phyloP scores from a whole-genome alignment of 2,888 invertebrate species.

The Drosophila quinaria region DNA sequence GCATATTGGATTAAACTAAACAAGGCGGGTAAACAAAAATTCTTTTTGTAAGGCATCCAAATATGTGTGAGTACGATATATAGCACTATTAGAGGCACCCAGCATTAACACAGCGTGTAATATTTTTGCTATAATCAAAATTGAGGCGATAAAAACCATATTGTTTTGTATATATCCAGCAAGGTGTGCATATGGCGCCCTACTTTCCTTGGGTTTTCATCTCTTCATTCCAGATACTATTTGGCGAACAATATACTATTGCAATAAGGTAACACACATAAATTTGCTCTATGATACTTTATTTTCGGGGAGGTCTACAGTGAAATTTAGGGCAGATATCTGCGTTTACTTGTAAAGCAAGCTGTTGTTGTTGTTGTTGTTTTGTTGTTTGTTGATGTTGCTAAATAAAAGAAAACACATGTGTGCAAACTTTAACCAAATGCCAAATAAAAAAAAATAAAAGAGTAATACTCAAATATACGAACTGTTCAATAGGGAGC shows the following conservation, averaged over 20 bases:
- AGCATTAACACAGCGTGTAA: conserved; percentile 68
- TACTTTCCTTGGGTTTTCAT: conserved; percentile 53
- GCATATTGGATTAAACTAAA: conserved; percentile 66
- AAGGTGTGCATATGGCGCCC: conserved; percentile 77
- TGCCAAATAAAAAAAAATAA: conserved; percentile 29
- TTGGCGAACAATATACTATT: conserved; percentile 35
- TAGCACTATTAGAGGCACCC: conserved; percentile 19
- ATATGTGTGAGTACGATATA: neutral
- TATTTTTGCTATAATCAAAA: conserved; percentile 77
- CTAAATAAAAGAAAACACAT: conserved; percentile 70
- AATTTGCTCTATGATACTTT: conserved; percentile 29
- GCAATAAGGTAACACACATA: conserved; percentile 52
- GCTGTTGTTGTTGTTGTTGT: conserved; percentile 43
- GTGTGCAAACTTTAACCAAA: conserved; percentile 71
- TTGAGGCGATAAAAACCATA: conserved; percentile 76
- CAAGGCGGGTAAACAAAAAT: conserved; percentile 66
- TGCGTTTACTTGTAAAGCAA: conserved; percentile 75
- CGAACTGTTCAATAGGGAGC: conserved; percentile 1
- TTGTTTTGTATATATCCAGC: conserved; percentile 61
- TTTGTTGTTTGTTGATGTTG: too few species aligned
- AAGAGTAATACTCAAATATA: conserved; percentile 2
- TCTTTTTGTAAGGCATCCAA: conserved; percentile 50
- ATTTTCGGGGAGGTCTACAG: conserved; percentile 25
- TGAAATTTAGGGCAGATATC: conserved; percentile 74
- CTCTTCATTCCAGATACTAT: conserved; percentile 2